Evolutionary conservation across 2,888 invertebrate genomes (phyloP), one percentile per base, ranked within the genome.

Genomic region (Schizotus pectinicornis): DNA sequence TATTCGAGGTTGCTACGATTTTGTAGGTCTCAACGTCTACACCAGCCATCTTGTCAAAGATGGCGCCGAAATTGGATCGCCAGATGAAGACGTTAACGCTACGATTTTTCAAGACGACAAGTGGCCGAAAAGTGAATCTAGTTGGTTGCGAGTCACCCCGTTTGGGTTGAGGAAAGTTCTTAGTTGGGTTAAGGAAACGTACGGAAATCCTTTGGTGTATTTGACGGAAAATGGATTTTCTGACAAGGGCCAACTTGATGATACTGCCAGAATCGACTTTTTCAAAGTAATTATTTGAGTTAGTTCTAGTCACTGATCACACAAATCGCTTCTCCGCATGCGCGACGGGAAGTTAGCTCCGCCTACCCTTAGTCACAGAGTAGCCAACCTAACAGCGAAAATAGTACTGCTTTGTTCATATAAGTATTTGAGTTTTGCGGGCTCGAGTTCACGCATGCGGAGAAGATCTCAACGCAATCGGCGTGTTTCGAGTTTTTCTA

Each of bases 11-110:
- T 57, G 65, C 1, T 67, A 52, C 46, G 70, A 70, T 61, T 70
- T 70, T 56, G 38, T 65, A 6, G 68, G 67, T n/a, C 11, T 64
- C 6, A 70, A 64, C 47, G 59, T 62, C 6, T 65, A 63, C 54
- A 68, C 63, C 7, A 66, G 59, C 1, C 64, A 55, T 50, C 47
- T 64, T 9, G 63, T 69, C 0, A 59, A 62, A 32, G 46, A 64
- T 45, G 55, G 45, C 33, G 42, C 48, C 5, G 57, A 53, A 36
- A 56, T 51, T 7, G 31, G 14, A 7, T 36, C 87, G 0, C 85
- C 84, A 51, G 81, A 81, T 67, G 86, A 87, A 56, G 88, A 88
- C 70, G 81, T 85, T 68, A 87, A 87, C 1, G 82, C 86, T 13
- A 77, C 83, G 7, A 77, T 82, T 65, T 81, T 81, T 37, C 81